Conservation (phyloP, 2,888 invertebrate species). For the Drosophila aldrichi region DNA sequence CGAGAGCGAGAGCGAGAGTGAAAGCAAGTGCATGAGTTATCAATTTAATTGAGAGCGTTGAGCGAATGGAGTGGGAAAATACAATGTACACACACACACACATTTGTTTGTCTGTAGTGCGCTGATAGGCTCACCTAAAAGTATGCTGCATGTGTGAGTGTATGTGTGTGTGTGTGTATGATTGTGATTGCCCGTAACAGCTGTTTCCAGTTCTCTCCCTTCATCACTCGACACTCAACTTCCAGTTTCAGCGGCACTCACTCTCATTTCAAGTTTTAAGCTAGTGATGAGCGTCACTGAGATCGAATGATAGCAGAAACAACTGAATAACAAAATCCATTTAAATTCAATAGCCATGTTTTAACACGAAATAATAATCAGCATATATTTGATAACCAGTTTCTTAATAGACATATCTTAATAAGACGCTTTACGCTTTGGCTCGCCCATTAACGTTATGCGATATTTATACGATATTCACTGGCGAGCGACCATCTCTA, state of each 20-base stretch:
- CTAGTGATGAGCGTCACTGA: constrained; percentile 37
- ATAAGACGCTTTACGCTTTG: too few species aligned
- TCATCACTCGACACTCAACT: constrained; percentile 4
- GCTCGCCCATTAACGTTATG: background rate
- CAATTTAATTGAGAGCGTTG: constrained; percentile 23
- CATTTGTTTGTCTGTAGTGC: background rate
- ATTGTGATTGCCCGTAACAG: constrained; percentile 10
- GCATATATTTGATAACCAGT: background rate
- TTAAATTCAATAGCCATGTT: background rate
- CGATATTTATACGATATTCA: constrained; percentile 5
- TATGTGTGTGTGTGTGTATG: background rate
- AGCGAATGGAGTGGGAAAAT: constrained; percentile 1
- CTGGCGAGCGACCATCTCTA: constrained; percentile 35
- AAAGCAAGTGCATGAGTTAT: constrained; percentile 41
- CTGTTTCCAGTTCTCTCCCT: constrained; percentile 25
- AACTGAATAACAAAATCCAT: background rate
- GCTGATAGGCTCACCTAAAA: constrained; percentile 37
- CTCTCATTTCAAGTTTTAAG: constrained; percentile 56
- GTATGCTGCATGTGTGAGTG: constrained; percentile 28
- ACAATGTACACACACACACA: background rate
- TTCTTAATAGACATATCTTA: background rate
- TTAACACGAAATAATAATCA: background rate
- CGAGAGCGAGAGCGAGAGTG: constrained; percentile 36
- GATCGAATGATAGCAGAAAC: background rate
- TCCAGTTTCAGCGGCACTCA: constrained; percentile 8